phyloP scores from a whole-genome alignment of 2,797 vertebrate genomes.

The Neopelma chrysocephalum region DNA sequence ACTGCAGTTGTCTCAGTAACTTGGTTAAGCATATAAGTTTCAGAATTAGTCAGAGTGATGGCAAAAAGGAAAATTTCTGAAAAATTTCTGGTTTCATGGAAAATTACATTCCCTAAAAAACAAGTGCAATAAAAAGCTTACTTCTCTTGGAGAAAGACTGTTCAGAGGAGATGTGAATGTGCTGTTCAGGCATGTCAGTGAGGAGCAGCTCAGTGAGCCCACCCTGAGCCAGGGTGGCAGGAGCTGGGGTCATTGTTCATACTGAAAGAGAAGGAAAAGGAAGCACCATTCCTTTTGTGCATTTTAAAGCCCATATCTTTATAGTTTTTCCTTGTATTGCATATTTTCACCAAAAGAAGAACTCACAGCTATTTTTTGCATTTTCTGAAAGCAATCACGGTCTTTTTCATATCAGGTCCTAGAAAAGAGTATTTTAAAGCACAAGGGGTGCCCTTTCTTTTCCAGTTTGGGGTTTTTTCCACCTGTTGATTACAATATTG shows the following conservation, averaged over 20 bases:
- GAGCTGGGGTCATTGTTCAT: not conserved
- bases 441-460: not conserved
- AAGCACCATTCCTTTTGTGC: not conserved
- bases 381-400: not conserved
- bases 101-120: not conserved
- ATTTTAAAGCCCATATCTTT: not conserved
- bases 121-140: not conserved
- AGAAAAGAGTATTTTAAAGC: not conserved
- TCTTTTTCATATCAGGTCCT: not conserved
- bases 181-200: accelerated
- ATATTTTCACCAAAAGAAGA: not conserved
- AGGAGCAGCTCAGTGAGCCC: not conserved
- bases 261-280: not conserved
- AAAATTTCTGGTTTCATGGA: not conserved
- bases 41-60: not conserved
- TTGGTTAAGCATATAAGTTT: not conserved
- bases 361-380: accelerated
- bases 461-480: accelerated
- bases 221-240: not conserved
- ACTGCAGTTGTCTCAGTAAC: not conserved
- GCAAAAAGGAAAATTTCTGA: not conserved
- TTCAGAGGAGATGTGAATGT: accelerated
- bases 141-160: not conserved
- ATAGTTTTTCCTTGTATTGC: not conserved
- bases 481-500: not conserved